phyloP scores from a whole-genome alignment of 2,888 invertebrate genomes.

The Palloptera scutellata region DNA sequence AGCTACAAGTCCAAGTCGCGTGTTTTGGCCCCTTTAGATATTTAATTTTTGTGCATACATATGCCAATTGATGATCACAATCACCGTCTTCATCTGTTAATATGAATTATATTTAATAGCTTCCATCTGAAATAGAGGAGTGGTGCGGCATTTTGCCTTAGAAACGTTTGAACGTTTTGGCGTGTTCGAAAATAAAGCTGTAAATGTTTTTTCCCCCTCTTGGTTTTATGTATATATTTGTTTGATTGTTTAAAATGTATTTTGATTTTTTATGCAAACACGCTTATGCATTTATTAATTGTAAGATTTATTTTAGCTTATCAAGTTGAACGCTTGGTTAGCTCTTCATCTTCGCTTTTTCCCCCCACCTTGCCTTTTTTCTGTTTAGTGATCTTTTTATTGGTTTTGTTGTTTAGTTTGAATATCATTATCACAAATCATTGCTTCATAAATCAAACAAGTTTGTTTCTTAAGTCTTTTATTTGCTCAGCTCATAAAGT shows the following conservation, averaged over 20 bases:
- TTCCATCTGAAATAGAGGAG: too few relatives aligned
- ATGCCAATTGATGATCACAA: too few relatives aligned
- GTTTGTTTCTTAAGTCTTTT: slow-evolving; percentile 31
- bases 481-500: slow-evolving; percentile 14
- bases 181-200: slow-evolving; percentile 36
- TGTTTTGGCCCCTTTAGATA: too few relatives aligned
- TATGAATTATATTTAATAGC: not conserved
- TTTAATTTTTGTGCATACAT: too few relatives aligned
- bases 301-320: not conserved
- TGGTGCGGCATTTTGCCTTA: too few relatives aligned
- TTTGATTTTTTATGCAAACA: slow-evolving; percentile 17
- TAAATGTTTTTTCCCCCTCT: not conserved
- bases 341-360: not conserved
- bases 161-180: slow-evolving; percentile 6
- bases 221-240: too few relatives aligned
- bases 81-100: not conserved
- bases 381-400: not conserved
- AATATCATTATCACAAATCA: not conserved
- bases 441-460: slow-evolving; percentile 14
- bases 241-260: slow-evolving; percentile 11
- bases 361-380: not conserved
- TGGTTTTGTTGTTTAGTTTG: not conserved
- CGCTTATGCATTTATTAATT: slow-evolving; percentile 16
- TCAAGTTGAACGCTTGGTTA: slow-evolving; percentile 8
- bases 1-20: too few relatives aligned